phyloP scores from a whole-genome alignment of 2,797 vertebrate genomes.

The Acanthurus tractus region DNA sequence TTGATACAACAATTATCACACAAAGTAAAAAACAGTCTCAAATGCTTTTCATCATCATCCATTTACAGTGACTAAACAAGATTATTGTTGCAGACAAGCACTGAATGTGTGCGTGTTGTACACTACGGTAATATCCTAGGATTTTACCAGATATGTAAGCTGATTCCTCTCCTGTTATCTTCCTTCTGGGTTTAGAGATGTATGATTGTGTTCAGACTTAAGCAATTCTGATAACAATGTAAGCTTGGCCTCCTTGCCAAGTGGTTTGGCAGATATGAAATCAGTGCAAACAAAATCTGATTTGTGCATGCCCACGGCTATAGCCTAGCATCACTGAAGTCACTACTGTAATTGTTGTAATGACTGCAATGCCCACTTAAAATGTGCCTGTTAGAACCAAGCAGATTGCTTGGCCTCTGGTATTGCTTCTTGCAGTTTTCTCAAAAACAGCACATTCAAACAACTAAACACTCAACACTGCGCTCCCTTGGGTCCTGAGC shows the following conservation, averaged over 20 bases:
- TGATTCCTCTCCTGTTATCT: constrained; percentile 62
- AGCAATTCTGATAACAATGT: constrained; percentile 71
- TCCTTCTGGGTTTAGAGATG: constrained; percentile 66
- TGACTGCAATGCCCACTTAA: constrained; percentile 11
- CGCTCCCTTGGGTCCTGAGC: neutral
- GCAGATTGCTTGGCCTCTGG: neutral
- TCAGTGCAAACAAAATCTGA: constrained; percentile 67
- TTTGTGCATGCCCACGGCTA: constrained; percentile 59
- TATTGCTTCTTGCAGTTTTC: neutral
- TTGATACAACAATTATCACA: neutral
- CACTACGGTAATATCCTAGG: constrained; percentile 41
- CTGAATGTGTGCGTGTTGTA: constrained; percentile 33
- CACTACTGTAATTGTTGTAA: constrained; percentile 53
- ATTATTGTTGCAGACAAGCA: constrained; percentile 42
- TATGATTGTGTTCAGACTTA: constrained; percentile 71
- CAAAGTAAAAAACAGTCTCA: neutral
- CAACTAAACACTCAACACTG: neutral
- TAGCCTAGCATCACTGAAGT: constrained; percentile 36
- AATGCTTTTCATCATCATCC: constrained; percentile 23
- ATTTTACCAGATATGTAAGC: constrained; percentile 55
- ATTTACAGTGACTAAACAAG: constrained; percentile 25
- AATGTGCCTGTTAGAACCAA: neutral
- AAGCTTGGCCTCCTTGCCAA: constrained; percentile 62
- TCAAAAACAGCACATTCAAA: neutral
- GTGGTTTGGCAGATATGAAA: constrained; percentile 74